A percentile compares a stretch with the other conserved stretches of the same genome.
phyloP scores from a whole-genome alignment of 2,888 invertebrate species.

The Athetis lepigone region DNA sequence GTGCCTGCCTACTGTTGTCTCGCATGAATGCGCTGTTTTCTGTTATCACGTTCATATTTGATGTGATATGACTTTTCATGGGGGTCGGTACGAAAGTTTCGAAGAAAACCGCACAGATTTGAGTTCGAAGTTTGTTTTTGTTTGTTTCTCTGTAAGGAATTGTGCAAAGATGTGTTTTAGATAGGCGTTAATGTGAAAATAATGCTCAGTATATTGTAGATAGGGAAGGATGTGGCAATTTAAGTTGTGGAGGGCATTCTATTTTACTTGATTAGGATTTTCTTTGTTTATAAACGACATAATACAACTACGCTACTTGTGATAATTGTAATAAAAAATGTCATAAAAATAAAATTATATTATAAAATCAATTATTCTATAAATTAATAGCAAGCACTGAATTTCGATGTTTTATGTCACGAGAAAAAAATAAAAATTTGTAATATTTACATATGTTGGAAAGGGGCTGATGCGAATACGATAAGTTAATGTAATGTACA shows the following conservation, averaged over 20 bases:
- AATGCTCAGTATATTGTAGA: slow-evolving; percentile 56
- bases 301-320: slow-evolving; percentile 43
- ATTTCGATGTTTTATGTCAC: slow-evolving; percentile 89
- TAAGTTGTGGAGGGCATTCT: slow-evolving; percentile 16
- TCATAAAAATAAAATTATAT: slow-evolving; percentile 59
- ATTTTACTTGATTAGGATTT: slow-evolving; percentile 7
- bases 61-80: slow-evolving; percentile 51
- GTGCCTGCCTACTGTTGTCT: slow-evolving; percentile 41
- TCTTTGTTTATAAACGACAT: slow-evolving; percentile 20
- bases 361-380: slow-evolving; percentile 78
- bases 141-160: slow-evolving; percentile 28
- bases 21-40: slow-evolving; percentile 49
- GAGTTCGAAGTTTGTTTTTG: slow-evolving; percentile 42
- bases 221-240: slow-evolving; percentile 31
- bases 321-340: slow-evolving; percentile 59
- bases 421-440: slow-evolving; percentile 77
- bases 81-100: slow-evolving; percentile 27
- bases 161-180: slow-evolving; percentile 40
- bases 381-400: slow-evolving; percentile 85
- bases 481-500: slow-evolving; percentile 62
- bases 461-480: slow-evolving; percentile 68
- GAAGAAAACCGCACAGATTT: slow-evolving; percentile 37
- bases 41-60: slow-evolving; percentile 57
- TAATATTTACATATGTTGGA: slow-evolving; percentile 86
- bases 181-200: slow-evolving; percentile 53